Evolutionary conservation across 2,797 vertebrate genomes (phyloP), one percentile per base, ranked within the genome.

Genomic region (Esox lucius): DNA sequence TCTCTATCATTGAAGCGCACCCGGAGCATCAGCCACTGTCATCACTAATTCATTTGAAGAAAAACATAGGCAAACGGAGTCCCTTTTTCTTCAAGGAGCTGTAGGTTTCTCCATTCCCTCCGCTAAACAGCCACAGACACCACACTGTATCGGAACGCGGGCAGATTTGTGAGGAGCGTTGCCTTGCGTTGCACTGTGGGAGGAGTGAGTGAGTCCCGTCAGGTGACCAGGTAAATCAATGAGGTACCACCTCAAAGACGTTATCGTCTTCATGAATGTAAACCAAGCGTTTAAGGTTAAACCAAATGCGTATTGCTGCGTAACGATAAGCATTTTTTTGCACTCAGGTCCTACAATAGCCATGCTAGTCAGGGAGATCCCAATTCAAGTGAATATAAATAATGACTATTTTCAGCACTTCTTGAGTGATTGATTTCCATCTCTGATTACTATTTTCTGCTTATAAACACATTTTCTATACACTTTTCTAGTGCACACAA

Each of bases 21-120:
- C 68, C 82, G 84, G 53, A 70, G 74, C 85, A 83, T 87, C 89
- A 76, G 84, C 88, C 88, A n/a, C 89, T 88, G 85, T 92, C 94
- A 94, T 95, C 91, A 91, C 93, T 90, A 89, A 91, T 89, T 91
- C 82, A 92, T 91, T 22, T 82, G 88, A 81, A 78, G 87, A 89
- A 88, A 13, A 87, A 87, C 88, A 88, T 88, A 84, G 15, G 72
- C 46, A 31, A 49, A 68, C 76, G 26, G 84, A 80, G 81, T 67
- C 85, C 80, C 77, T 28, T 56, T 81, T 79, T 39, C 75, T 79
- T 85, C 80, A 83, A 74, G 87, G 80, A 68, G 73, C 68, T 31
- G 28, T 75, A 11, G 51, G 75, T 78, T 87, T 75, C 73, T 88
- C 88, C 49, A 79, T 76, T 59, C 81, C 80, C 77, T 73, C 61